A percentile compares a stretch with the other conserved stretches of the same genome.
Conservation (phyloP, 2,797 vertebrate genomes). For the Sebastes kiyomatsui region DNA sequence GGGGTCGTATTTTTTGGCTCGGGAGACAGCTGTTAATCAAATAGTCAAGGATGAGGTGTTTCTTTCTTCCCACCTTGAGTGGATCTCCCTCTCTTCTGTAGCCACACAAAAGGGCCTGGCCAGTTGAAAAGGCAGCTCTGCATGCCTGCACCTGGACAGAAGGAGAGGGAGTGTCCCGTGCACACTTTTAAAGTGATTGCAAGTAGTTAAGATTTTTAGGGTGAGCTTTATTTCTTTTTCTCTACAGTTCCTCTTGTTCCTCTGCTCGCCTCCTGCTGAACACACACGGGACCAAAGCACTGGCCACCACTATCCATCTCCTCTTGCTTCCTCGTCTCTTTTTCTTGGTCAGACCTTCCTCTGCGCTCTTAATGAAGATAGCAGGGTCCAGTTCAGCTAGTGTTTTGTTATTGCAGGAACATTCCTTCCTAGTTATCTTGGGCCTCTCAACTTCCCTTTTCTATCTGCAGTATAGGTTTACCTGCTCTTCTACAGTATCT, state of each 20-base stretch:
- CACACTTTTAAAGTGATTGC: slow-evolving; percentile 64
- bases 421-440: slow-evolving; percentile 70
- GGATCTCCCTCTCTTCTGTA: slow-evolving; percentile 58
- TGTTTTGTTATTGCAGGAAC: slow-evolving; percentile 71
- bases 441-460: slow-evolving; percentile 60
- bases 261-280: slow-evolving; percentile 20
- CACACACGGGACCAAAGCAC: slow-evolving; percentile 14
- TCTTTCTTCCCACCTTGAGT: slow-evolving; percentile 72
- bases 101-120: slow-evolving; percentile 65
- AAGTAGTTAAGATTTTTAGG: slow-evolving; percentile 50
- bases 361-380: slow-evolving; percentile 69
- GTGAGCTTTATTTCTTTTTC: slow-evolving; percentile 32
- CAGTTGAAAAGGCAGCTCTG: slow-evolving; percentile 65
- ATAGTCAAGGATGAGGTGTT: slow-evolving; percentile 82
- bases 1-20: slow-evolving; percentile 60
- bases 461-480: slow-evolving; percentile 61
- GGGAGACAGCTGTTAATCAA: slow-evolving; percentile 85
- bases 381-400: slow-evolving; percentile 61
- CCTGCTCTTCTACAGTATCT: slow-evolving; percentile 19
- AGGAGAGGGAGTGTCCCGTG: slow-evolving; percentile 53
- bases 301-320: slow-evolving; percentile 32
- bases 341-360: slow-evolving; percentile 26
- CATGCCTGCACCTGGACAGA: slow-evolving; percentile 79
- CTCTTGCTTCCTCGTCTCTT: slow-evolving; percentile 13
- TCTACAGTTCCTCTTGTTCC: slow-evolving; percentile 8